phyloP scores from a whole-genome alignment of 2,113 vertebrate species.

The Hylia prasina region DNA sequence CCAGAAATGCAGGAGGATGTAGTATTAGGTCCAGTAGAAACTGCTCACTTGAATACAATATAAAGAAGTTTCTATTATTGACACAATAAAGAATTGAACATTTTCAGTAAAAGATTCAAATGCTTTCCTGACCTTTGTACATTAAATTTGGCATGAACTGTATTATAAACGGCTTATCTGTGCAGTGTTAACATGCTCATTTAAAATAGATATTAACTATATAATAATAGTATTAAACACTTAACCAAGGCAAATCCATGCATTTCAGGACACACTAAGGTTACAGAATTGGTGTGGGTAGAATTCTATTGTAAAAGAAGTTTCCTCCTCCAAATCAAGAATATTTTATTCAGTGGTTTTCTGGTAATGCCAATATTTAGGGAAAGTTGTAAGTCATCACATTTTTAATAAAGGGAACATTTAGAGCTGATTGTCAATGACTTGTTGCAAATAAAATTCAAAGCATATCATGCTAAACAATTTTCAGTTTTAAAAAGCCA shows the following conservation, averaged over 20 bases:
- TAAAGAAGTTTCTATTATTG: neutral
- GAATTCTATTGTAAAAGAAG: neutral
- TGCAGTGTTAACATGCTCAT: neutral
- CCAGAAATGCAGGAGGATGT: neutral
- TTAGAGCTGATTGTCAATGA: neutral
- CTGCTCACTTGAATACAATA: neutral
- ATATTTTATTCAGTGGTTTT: neutral
- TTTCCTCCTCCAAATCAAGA: neutral
- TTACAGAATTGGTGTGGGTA: neutral
- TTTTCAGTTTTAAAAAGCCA: neutral
- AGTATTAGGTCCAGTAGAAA: neutral
- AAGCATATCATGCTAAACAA: neutral
- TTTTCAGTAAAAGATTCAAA: neutral
- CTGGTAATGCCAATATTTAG: neutral
- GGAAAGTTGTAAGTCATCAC: neutral
- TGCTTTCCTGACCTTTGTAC: neutral
- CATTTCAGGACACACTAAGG: neutral
- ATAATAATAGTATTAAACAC: neutral
- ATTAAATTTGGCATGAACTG: neutral
- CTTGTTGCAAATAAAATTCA: neutral
- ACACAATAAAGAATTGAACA: neutral
- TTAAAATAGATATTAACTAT: too few species aligned
- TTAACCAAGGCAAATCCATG: neutral
- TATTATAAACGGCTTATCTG: neutral
- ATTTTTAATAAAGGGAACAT: neutral